A percentile compares a stretch with the other conserved stretches of the same genome.
Evolutionary conservation across 2,113 vertebrate genomes (phyloP).

Genomic region (Melanocharis versteri): DNA sequence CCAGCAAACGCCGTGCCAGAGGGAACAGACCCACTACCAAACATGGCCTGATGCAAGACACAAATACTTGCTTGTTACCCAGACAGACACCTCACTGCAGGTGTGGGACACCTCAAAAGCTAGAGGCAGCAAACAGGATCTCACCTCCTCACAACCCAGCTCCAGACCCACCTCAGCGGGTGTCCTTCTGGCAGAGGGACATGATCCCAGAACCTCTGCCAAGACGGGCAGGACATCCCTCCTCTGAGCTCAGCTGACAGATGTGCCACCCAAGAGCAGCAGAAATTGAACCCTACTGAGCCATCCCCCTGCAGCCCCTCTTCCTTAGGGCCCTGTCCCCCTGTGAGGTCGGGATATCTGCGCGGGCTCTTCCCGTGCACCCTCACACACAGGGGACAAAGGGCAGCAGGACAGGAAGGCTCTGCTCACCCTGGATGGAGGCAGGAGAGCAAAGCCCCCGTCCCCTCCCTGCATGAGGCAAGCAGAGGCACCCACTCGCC

Average conservation of each 20-base stretch:
- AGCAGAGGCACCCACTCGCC: fast-evolving
- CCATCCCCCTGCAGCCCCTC: neutral
- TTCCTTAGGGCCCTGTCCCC: neutral
- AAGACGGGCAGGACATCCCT: neutral
- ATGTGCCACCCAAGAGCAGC: neutral
- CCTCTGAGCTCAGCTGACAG: neutral
- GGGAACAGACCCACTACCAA: neutral
- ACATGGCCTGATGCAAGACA: fast-evolving
- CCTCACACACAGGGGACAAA: neutral
- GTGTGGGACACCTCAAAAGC: neutral
- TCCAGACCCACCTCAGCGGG: neutral
- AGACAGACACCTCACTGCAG: neutral
- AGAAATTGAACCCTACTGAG: neutral
- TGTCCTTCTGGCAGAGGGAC: neutral
- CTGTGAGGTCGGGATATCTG: too few species aligned
- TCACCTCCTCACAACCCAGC: neutral
- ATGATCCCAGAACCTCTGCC: neutral
- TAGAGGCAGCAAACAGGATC: neutral
- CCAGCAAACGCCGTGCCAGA: neutral
- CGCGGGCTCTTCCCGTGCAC: neutral
- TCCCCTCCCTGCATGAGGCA: neutral
- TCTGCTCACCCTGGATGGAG: neutral
- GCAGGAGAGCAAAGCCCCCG: fast-evolving
- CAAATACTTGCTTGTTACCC: neutral
- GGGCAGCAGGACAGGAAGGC: neutral